A percentile compares a stretch with the other conserved stretches of the same genome.
These are phyloP conservation scores for Agrilus mali DNA, from an alignment of 2,888 invertebrate species.

Conservation along the genomic window DNA sequence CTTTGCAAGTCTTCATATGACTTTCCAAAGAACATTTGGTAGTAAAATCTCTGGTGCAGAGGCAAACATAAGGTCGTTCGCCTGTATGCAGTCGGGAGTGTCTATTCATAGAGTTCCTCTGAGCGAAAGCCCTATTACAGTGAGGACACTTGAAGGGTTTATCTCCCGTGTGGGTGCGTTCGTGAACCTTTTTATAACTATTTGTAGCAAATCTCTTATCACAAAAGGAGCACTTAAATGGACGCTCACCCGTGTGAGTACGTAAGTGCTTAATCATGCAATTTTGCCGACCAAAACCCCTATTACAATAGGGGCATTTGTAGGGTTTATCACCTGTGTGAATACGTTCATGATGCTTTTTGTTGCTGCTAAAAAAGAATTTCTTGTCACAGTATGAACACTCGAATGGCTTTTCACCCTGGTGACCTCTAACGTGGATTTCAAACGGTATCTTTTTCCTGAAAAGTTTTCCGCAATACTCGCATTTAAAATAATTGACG, in stretches of 20 bases:
- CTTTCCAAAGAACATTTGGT: no score
- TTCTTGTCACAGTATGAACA: no score
- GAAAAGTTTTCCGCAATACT: conserved; percentile 10
- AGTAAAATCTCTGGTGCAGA: no score
- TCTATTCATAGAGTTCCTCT: no score
- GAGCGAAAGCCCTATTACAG: conserved; percentile 9
- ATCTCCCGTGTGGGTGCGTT: neutral
- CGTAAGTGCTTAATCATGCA: conserved; percentile 12
- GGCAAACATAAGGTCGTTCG: conserved; percentile 17
- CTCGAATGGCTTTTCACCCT: conserved; percentile 21
- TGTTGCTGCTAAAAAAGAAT: neutral
- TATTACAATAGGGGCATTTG: neutral
- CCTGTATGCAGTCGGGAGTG: conserved; percentile 16
- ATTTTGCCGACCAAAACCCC: conserved; percentile 11
- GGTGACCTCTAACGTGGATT: conserved; percentile 1
- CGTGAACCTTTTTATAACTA: neutral
- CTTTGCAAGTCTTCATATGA: no score
- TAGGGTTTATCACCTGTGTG: no score
- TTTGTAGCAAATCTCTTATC: neutral
- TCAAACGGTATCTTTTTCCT: conserved; percentile 11
- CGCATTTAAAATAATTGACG: conserved; percentile 16
- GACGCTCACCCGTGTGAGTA: conserved; percentile 22
- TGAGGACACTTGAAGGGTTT: conserved; percentile 24
- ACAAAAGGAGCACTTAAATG: conserved; percentile 10
- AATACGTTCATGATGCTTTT: conserved; percentile 3